These are phyloP conservation scores for Plagodis pulveraria DNA, from an alignment of 2,888 invertebrate genomes.

Conservation along the genomic window DNA sequence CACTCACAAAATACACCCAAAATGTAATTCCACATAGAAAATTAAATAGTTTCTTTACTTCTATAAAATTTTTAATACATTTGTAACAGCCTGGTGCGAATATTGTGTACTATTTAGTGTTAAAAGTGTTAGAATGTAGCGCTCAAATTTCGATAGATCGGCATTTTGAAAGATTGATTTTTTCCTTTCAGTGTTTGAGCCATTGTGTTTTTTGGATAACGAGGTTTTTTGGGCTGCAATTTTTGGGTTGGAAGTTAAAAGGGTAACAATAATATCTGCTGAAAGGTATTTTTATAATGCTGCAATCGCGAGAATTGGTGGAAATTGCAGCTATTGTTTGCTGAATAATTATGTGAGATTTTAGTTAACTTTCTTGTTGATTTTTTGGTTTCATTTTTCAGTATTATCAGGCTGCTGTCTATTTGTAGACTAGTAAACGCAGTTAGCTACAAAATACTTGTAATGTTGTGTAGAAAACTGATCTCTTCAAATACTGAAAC, in stretches of 20 bases:
- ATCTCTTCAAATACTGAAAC: no score
- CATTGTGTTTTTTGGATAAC: conserved; percentile 53
- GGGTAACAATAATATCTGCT: conserved; percentile 7
- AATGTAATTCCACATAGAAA: conserved; percentile 43
- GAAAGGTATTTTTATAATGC: conserved; percentile 5
- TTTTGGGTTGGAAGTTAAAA: conserved; percentile 14
- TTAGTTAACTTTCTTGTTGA: no score
- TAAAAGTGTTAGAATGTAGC: conserved; percentile 24
- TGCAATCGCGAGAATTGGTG: neutral
- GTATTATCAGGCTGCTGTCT: no score
- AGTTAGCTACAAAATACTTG: no score
- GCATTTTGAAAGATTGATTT: conserved; percentile 66
- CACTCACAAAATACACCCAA: conserved; percentile 46
- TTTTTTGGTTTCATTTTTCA: no score
- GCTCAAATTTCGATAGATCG: conserved; percentile 44
- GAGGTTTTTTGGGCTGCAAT: conserved; percentile 25
- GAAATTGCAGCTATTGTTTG: no score
- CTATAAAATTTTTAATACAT: conserved; percentile 27
- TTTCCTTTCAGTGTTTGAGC: conserved; percentile 56
- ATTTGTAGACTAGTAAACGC: no score
- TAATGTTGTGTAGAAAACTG: no score
- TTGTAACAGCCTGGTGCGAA: conserved; percentile 42
- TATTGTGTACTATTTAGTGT: conserved; percentile 9
- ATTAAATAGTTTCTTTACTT: conserved; percentile 16
- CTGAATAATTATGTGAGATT: no score